Evolutionary conservation across 2,888 invertebrate species (phyloP).

Genomic region (Antheraea assamensis): DNA sequence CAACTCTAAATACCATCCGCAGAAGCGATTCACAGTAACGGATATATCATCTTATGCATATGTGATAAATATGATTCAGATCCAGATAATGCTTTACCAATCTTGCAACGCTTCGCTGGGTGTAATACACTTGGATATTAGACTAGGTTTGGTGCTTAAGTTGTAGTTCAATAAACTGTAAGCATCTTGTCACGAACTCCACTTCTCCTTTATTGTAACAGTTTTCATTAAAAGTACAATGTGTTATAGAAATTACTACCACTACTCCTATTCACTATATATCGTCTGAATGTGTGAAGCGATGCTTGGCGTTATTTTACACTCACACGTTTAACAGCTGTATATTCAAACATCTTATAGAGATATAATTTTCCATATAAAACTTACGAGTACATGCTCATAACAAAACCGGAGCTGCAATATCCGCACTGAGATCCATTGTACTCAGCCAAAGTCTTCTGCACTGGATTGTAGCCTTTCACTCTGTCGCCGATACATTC

Average conservation of each 20-base stretch:
- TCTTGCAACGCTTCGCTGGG: not conserved
- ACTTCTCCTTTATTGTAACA: not conserved
- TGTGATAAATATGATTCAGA: not conserved
- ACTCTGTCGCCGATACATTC: slow-evolving; percentile 86
- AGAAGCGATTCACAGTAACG: not conserved
- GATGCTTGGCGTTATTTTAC: not conserved
- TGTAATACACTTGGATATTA: not conserved
- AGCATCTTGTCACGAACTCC: no score
- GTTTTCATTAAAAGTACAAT: not conserved
- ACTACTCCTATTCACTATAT: no score
- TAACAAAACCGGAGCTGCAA: slow-evolving; percentile 89
- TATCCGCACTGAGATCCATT: slow-evolving; percentile 88
- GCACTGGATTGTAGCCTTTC: slow-evolving; percentile 85
- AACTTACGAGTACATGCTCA: slow-evolving; percentile 86
- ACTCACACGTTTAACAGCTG: not conserved
- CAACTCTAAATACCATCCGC: not conserved
- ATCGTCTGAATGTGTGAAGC: not conserved
- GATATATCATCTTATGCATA: not conserved
- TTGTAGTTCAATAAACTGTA: not conserved
- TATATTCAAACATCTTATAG: not conserved
- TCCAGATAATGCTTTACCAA: not conserved
- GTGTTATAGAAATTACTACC: no score
- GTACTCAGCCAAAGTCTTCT: slow-evolving; percentile 82
- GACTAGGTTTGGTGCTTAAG: no score
- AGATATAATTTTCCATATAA: not conserved